Evolutionary conservation across 1,140 invertebrate genomes (phyloP), one percentile per base, ranked within the genome.

Genomic region (Cyrtorhinus lividipennis): DNA sequence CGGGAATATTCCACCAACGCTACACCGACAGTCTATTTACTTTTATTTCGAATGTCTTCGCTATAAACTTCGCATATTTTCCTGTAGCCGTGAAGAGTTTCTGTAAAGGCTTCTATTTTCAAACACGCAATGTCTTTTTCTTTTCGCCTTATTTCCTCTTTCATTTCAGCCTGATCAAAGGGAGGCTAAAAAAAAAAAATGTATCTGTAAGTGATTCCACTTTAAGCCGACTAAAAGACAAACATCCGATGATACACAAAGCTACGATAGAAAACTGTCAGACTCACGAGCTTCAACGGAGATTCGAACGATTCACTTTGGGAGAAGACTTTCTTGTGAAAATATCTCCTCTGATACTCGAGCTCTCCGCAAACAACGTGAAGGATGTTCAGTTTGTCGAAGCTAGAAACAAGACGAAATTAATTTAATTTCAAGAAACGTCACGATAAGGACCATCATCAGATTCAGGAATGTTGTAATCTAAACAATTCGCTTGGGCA

Each of bases 91-190:
- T 53, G 5, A 20, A 5, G 10, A 20, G 48, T 53, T 20, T 53
- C 20, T 53, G 10, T 20, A 53, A 53, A 53, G 3, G 48, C 48
- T 53, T 53, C 48, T 5, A 53, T 15, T 5, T 13, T 13, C 12
- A 53, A 22, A 22, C 48, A 53, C 5, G 48, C 48, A 20, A 53
- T 53, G 48, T 53, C 48, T 53, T 53, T 53, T 20, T 53, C 48
- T 53, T 53, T 53, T 22, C 48, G 10, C 20, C 20, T 53, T 5
- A 53, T 53, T 53, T 53, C 48, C 5, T 53, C 48, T 53, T 53
- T 53, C 3, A 20, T 53, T 10, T 10, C 18, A 12, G 18, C 48
- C 5, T 10, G 48, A 22, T 53, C 20, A 22, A 8, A 53, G 5
- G 48, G 48, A 13, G 48, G 48, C 48, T 53, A 20, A 53, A 53